A percentile compares a stretch with the other conserved stretches of the same genome.
These are phyloP conservation scores for Pterobdella sp. DNA, from an alignment of 2,888 invertebrate species.

Conservation along the genomic window DNA sequence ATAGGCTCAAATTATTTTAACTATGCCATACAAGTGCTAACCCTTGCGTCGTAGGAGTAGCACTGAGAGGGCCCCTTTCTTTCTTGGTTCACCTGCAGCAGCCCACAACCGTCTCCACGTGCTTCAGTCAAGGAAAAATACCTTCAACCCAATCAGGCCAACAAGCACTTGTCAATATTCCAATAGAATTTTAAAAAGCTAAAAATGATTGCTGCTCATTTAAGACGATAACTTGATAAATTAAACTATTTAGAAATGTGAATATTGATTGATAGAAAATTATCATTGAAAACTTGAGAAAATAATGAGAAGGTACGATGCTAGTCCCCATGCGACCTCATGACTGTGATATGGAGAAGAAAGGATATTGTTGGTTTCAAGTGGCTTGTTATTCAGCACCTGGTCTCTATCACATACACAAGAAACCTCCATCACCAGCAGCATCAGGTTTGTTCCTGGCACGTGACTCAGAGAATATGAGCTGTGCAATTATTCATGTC, in stretches of 20 bases:
- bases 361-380: conserved; percentile 2
- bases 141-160: too few relatives aligned
- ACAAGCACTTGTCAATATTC: background rate
- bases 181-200: too few relatives aligned
- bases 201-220: too few relatives aligned
- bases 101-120: conserved; percentile 7
- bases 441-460: background rate
- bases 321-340: too few relatives aligned
- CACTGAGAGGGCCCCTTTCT: background rate
- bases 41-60: background rate
- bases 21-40: too few relatives aligned
- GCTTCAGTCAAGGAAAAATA: background rate
- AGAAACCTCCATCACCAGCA: background rate
- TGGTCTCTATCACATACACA: background rate
- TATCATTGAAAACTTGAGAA: background rate
- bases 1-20: too few relatives aligned
- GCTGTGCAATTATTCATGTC: background rate
- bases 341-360: background rate
- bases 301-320: background rate
- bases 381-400: background rate
- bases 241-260: background rate
- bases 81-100: conserved; percentile 8
- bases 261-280: background rate
- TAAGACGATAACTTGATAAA: background rate
- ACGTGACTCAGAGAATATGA: background rate